A percentile compares a stretch with the other conserved stretches of the same genome.
Evolutionary conservation across 2,113 vertebrate genomes (phyloP).

Genomic region (Sorex fumeus): DNA sequence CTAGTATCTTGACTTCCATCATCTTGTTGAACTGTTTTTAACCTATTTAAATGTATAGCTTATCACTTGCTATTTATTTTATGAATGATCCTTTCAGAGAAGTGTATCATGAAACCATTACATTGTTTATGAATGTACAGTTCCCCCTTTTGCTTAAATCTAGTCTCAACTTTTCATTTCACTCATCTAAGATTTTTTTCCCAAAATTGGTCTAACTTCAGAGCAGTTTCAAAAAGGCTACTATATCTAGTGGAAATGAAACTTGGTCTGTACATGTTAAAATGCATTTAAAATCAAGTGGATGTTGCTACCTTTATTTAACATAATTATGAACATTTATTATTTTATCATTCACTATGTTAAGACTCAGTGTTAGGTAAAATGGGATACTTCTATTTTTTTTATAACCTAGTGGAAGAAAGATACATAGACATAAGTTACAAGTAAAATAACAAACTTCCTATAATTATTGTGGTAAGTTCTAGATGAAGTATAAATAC

Average conservation of each 20-base stretch:
- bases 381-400: constrained; percentile 42
- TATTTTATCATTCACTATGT: neutral
- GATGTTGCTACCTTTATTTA: constrained; percentile 2
- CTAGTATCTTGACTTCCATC: no score
- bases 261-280: neutral
- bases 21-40: neutral
- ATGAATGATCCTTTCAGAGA: constrained; percentile 58
- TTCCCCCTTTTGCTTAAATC: constrained; percentile 24
- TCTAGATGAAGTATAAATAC: neutral
- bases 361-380: constrained; percentile 22
- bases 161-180: neutral
- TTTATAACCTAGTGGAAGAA: neutral
- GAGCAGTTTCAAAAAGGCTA: constrained; percentile 43
- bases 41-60: constrained; percentile 59
- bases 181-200: neutral
- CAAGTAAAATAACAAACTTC: neutral
- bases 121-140: neutral
- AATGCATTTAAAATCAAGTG: neutral
- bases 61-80: constrained; percentile 49
- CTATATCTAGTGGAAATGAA: constrained; percentile 38
- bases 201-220: constrained; percentile 11
- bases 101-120: neutral
- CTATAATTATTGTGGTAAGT: neutral
- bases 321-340: neutral
- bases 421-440: neutral